Evolutionary conservation across 2,113 vertebrate genomes (phyloP).

Genomic region (Haemorhous mexicanus): DNA sequence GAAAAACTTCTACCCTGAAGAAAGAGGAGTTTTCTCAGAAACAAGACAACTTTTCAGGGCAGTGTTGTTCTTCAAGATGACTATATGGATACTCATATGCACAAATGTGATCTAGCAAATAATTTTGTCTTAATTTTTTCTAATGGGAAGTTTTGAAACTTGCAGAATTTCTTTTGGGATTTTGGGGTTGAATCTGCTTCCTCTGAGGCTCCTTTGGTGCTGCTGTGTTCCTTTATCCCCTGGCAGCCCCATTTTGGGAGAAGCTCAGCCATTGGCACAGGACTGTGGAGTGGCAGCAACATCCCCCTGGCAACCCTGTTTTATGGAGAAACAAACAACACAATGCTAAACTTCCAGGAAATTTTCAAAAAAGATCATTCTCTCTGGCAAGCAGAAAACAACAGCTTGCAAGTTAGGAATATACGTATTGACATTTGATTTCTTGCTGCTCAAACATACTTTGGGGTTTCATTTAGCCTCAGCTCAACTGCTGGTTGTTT

Average conservation of each 20-base stretch:
- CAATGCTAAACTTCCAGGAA: neutral
- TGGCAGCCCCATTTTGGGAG: neutral
- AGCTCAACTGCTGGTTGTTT: slow-evolving; percentile 53
- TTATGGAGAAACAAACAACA: neutral
- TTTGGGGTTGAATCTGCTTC: neutral
- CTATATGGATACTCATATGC: neutral
- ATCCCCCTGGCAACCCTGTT: neutral
- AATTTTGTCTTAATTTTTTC: neutral
- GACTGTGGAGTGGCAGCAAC: neutral
- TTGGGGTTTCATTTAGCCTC: slow-evolving; percentile 17
- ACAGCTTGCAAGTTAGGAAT: slow-evolving; percentile 2
- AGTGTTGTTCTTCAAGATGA: neutral
- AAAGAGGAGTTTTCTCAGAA: neutral
- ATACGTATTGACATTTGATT: neutral
- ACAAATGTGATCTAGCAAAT: neutral
- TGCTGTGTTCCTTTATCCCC: neutral
- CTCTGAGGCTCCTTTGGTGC: neutral
- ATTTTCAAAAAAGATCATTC: neutral
- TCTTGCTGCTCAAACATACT: slow-evolving; percentile 26
- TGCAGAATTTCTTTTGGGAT: neutral
- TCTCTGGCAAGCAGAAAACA: neutral
- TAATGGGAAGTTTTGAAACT: neutral
- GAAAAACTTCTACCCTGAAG: neutral
- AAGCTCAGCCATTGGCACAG: neutral
- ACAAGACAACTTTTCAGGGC: neutral